Evolutionary conservation across 2,113 vertebrate species (phyloP).

Genomic region (Nycticryphes semicollaris): DNA sequence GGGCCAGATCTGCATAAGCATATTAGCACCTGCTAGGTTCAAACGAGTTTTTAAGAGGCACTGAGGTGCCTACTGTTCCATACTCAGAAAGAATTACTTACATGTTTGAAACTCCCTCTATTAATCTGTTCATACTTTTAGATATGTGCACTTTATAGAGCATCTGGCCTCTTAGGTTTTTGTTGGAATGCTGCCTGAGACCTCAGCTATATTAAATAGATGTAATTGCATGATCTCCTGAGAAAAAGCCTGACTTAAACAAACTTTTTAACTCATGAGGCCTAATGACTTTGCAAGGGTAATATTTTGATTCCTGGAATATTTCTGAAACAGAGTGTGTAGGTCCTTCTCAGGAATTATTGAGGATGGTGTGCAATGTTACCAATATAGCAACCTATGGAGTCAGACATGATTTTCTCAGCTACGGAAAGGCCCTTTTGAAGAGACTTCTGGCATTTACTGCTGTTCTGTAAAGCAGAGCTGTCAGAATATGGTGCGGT

Average conservation of each 20-base stretch:
- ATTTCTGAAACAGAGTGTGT: neutral
- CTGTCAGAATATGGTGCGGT: neutral
- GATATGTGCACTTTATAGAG: neutral
- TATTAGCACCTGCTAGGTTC: neutral
- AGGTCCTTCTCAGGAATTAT: neutral
- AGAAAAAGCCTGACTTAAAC: neutral
- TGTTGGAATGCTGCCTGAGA: neutral
- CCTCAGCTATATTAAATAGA: neutral
- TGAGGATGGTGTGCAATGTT: neutral
- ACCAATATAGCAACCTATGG: neutral
- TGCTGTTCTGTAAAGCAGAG: neutral
- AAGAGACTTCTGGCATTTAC: neutral
- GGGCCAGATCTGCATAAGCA: neutral
- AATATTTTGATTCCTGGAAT: neutral
- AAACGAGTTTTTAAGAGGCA: neutral
- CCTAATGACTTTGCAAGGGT: neutral
- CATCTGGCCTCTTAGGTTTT: neutral
- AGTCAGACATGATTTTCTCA: neutral
- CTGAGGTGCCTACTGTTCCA: neutral
- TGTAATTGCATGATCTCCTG: neutral
- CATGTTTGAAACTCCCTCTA: neutral
- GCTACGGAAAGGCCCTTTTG: neutral
- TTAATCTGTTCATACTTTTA: neutral
- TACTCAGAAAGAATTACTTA: neutral
- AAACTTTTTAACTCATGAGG: neutral